Percentiles rank a stretch among this genome's conserved stretches.
These are phyloP conservation scores for Enteromius argenteus DNA, from an alignment of 2,797 vertebrate species.

Conservation along the genomic window DNA sequence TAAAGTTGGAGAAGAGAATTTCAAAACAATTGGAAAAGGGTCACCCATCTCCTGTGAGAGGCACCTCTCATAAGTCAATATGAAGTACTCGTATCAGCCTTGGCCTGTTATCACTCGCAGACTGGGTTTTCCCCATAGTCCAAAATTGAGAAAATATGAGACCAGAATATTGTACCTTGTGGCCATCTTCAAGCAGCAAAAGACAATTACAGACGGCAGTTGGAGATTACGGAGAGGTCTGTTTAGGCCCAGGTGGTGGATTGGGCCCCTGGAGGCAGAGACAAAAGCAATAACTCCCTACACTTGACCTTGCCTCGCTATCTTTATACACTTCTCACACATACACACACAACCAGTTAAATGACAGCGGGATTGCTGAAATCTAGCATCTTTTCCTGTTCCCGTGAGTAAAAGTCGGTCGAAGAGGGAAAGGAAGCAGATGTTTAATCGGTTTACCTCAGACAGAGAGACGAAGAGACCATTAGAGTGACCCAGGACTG, in stretches of 20 bases:
- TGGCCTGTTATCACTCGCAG: neutral
- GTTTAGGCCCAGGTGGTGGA: slow-evolving; percentile 28
- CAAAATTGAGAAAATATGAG: slow-evolving; percentile 47
- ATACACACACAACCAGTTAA: slow-evolving; percentile 72
- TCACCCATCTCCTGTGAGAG: neutral
- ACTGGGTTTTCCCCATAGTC: slow-evolving; percentile 6
- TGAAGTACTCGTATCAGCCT: slow-evolving; percentile 17
- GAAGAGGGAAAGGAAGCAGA: slow-evolving; percentile 36
- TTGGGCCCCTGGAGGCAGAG: slow-evolving; percentile 42
- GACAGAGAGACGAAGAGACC: slow-evolving; percentile 12
- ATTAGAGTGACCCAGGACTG: slow-evolving; percentile 15
- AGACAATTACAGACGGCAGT: slow-evolving; percentile 51
- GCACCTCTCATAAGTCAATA: slow-evolving; percentile 38
- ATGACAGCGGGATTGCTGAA: slow-evolving; percentile 69
- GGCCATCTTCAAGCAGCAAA: slow-evolving; percentile 39
- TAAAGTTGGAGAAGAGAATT: slow-evolving; percentile 1
- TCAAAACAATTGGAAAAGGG: neutral
- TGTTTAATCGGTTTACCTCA: slow-evolving; percentile 44
- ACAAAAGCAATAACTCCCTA: slow-evolving; percentile 79
- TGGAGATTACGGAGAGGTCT: slow-evolving; percentile 48
- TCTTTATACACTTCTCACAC: slow-evolving; percentile 53
- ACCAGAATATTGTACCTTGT: slow-evolving; percentile 22
- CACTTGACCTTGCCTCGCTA: slow-evolving; percentile 68
- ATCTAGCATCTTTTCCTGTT: slow-evolving; percentile 64
- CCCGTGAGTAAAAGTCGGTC: slow-evolving; percentile 13